Evolutionary conservation across 2,888 invertebrate species (phyloP), one percentile per base, ranked within the genome.

Genomic region (Oeneis ivallda): DNA sequence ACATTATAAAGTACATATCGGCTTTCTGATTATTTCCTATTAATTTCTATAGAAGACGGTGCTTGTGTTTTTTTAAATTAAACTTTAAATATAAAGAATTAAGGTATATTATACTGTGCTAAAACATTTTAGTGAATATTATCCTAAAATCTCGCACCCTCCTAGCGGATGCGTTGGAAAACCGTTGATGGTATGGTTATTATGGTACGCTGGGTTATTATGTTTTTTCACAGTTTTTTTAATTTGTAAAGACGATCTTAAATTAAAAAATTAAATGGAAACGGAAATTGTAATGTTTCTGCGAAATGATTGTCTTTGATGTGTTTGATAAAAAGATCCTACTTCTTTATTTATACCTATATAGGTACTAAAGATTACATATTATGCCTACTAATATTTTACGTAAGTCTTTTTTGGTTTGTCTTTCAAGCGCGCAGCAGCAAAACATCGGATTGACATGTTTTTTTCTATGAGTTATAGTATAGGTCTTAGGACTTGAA

Each of bases 81-180:
- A 56, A 56, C 56, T 56, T 17, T 56, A 56, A 26, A 1, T 3
- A 6, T 19, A 5, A 19, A 2, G 2, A 0, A 13, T 19, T 41
- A 56, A 19, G 10, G 41, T 56, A 5, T 13, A n/a, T 19, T 56
- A 41, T 41, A 10, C 7, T 13, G 37, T 39, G 10, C 39, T 39
- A 49, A 50, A 37, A 19, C 10, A n/a, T 19, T 60, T 50, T 56
- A 41, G 39, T 19, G 41, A 41, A 19, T 41, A 54, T 56, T 62
- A 61, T 58, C 34, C 47, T n/a, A 56, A 59, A 66, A 68, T 63
- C 66, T 62, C 60, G 62, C 65, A 68, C 68, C 66, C 68, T 66
- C 54, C 65, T 34, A 63, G 60, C 68, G 66, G 66, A 68, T 66
- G 68, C 66, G 60, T 68, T 68, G 59, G 50, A 62, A 65, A 59